Base-by-base conservation (phyloP, 23 tunicate genomes). In the Diplosoma virens region DNA sequence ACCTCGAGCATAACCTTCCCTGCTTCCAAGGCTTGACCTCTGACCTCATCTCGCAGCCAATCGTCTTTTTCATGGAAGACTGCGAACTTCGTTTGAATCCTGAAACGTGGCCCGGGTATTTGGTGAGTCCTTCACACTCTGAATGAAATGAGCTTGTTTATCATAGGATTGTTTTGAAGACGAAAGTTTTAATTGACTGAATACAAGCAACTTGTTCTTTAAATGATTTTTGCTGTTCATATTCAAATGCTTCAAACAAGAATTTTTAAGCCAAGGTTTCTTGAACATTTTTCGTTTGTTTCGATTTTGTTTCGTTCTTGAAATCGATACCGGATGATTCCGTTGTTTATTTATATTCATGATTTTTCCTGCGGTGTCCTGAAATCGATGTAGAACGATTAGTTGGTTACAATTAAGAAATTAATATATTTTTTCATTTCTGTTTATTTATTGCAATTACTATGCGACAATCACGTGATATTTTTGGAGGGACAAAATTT, bases 11-110 rank as follows among this genome's bases (percentile, higher is more conserved):
- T 7, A 35, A 54, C 55, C 68, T 84, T 0, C 25, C 41, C 0
- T 31, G 81, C 37, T 89, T 89, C 59, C 35, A 65, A 48, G 90
- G 90, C 0, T 53, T 89, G 63, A 73, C 73, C 47, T 78, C 71
- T 20, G 96, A 89, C 56, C 41, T 89, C 0, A 32, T 61, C 46
- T 58, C 90, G 21, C 79, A 85, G 20, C 96, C 89, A 7, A 79
- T 89, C 1, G 79, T 78, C 53, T 83, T 85, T 37, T 82, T 82
- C 2, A 69, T 89, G 24, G 96, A 85, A 14, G 96, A 84, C 36
- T 47, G 67, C 11, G 96, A 89, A 65, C 55, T 89, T 22, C 36
- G 96, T 18, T 64, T 84, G 30, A 89, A 89, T 63, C 89, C 89
- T 2, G 82, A 66, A 32, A 48, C 73, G 31, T 84, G 81, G 83